Evolutionary conservation across 2,888 invertebrate genomes (phyloP).

Genomic region (Caenorhabditis sulstoni): DNA sequence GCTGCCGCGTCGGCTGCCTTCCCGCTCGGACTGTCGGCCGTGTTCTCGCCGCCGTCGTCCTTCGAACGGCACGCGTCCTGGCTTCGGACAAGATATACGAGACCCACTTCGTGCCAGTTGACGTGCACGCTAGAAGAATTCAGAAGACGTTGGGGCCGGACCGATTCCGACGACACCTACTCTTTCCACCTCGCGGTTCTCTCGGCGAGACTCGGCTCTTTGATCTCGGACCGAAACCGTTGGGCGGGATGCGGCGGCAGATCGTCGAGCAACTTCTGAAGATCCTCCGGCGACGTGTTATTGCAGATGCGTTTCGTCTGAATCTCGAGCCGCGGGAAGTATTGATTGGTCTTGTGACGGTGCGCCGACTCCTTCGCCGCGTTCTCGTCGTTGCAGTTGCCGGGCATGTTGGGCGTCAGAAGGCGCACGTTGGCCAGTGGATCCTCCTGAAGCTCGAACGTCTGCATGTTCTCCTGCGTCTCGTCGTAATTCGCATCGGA

Average conservation of each 20-base stretch:
- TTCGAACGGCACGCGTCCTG: conserved; percentile 47
- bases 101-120: conserved; percentile 32
- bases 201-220: conserved; percentile 34
- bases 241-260: conserved; percentile 46
- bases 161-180: conserved; percentile 2
- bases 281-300: conserved; percentile 19
- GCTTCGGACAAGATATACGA: conserved; percentile 37
- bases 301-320: conserved; percentile 41
- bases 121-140: conserved; percentile 36
- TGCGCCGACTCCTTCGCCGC: conserved; percentile 55
- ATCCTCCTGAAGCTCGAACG: conserved; percentile 41
- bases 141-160: background rate
- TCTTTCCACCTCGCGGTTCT: conserved; percentile 41
- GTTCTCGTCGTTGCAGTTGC: conserved; percentile 55
- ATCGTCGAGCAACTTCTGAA: conserved; percentile 27
- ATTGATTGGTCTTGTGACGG: conserved; percentile 45
- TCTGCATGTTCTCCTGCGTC: conserved; percentile 41
- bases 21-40: conserved; percentile 34
- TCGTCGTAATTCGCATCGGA: conserved; percentile 24
- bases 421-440: conserved; percentile 49
- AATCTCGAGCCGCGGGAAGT: conserved; percentile 47
- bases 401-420: conserved; percentile 42
- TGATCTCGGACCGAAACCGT: conserved; percentile 22
- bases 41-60: conserved; percentile 41
- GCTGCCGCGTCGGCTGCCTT: background rate